Conservation (phyloP, 2,888 invertebrate species). For the Lasius fuliginosus region DNA sequence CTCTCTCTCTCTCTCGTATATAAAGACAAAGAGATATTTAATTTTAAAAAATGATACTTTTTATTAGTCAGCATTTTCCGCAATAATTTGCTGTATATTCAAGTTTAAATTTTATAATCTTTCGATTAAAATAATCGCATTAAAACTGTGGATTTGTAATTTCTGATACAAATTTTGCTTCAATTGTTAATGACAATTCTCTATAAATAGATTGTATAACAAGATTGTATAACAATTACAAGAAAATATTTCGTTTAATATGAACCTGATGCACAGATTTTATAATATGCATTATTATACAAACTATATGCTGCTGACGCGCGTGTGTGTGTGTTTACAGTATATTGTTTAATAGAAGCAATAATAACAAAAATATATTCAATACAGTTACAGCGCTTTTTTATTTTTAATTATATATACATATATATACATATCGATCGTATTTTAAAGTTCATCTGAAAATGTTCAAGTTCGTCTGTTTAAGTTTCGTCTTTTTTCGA, state of each 20-base stretch:
- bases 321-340: background rate
- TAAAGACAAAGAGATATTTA: background rate
- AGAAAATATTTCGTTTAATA: background rate
- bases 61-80: background rate
- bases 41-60: background rate
- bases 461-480: background rate
- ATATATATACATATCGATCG: background rate
- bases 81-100: constrained; percentile 4
- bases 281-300: background rate
- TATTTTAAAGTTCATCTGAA: background rate
- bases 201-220: background rate
- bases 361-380: background rate
- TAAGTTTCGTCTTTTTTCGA: background rate
- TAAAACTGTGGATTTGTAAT: background rate
- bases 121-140: background rate
- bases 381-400: background rate
- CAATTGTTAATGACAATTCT: background rate
- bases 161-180: background rate
- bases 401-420: background rate
- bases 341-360: background rate
- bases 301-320: background rate
- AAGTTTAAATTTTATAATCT: constrained; percentile 13
- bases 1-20: background rate
- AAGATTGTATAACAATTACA: constrained; percentile 1
- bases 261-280: background rate